phyloP scores from a whole-genome alignment of 2,888 invertebrate genomes.

The Drosophila emarginata region DNA sequence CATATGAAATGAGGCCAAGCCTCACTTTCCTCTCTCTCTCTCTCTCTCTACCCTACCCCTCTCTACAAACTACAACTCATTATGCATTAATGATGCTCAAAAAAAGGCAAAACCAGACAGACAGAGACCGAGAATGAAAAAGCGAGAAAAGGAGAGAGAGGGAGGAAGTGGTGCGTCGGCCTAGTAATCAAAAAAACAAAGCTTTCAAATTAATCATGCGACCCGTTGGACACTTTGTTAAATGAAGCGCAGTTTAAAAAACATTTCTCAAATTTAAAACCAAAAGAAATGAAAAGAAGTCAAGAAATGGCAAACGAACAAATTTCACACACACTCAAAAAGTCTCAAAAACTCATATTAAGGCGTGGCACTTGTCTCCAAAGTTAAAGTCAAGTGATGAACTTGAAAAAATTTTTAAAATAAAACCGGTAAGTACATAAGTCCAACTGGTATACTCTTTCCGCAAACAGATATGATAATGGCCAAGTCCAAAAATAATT shows the following conservation, averaged over 20 bases:
- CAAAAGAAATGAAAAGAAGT: not conserved
- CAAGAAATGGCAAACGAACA: not conserved
- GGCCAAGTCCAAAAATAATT: not conserved
- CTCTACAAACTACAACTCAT: constrained; percentile 28
- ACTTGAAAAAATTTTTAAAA: constrained; percentile 40
- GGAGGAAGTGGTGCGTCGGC: constrained; percentile 14
- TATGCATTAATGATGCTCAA: constrained; percentile 59
- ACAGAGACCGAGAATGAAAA: too few relatives aligned
- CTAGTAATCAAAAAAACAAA: constrained; percentile 42
- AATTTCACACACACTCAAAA: constrained; percentile 8
- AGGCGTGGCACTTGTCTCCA: constrained; percentile 69
- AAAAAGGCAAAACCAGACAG: constrained; percentile 14
- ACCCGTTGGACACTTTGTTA: constrained; percentile 36
- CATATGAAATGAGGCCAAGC: constrained; percentile 52
- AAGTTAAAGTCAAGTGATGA: constrained; percentile 68
- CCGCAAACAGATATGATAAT: not conserved
- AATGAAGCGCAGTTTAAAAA: not conserved
- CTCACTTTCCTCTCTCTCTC: not conserved
- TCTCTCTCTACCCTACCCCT: not conserved
- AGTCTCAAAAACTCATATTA: constrained; percentile 36
- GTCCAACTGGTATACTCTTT: constrained; percentile 2
- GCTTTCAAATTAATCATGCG: constrained; percentile 66
- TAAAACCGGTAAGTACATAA: constrained; percentile 11
- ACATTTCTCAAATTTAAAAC: not conserved
- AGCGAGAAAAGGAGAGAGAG: not conserved